phyloP scores from a whole-genome alignment of 2,888 invertebrate species.

The Polydrusus pterygomalis region DNA sequence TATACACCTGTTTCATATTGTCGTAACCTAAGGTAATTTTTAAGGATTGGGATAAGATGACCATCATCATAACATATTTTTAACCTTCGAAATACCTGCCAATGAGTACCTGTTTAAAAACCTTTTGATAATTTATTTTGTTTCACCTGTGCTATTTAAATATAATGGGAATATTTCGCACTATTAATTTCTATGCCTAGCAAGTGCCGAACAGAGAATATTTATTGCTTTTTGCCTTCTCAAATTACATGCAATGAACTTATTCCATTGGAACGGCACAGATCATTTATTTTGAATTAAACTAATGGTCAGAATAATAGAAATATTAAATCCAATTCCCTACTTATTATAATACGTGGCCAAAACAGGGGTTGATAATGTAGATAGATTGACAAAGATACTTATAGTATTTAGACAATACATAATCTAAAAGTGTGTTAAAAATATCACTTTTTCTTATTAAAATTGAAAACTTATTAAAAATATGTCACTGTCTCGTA shows the following conservation, averaged over 20 bases:
- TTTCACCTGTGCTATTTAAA: neutral
- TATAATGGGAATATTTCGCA: neutral
- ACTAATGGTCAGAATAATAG: constrained; percentile 16
- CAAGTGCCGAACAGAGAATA: neutral
- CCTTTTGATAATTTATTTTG: neutral
- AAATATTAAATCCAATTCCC: constrained; percentile 26
- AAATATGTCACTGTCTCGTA: too few relatives aligned
- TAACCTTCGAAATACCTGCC: too few relatives aligned
- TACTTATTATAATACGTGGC: constrained; percentile 4
- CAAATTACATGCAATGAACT: constrained; percentile 10
- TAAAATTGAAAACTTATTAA: too few relatives aligned
- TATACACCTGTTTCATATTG: too few relatives aligned
- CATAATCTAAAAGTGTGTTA: too few relatives aligned
- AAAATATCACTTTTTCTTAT: too few relatives aligned
- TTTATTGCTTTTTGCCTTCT: constrained; percentile 14
- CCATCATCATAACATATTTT: too few relatives aligned
- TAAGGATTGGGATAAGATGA: too few relatives aligned
- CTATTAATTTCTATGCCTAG: neutral
- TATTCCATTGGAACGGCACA: constrained; percentile 31
- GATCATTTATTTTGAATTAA: constrained; percentile 41
- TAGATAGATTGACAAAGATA: neutral
- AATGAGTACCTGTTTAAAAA: neutral
- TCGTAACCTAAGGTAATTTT: too few relatives aligned
- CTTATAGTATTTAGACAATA: too few relatives aligned
- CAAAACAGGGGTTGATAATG: neutral